Evolutionary conservation across 2,113 vertebrate species (phyloP), one percentile per base, ranked within the genome.

Genomic region (Saguinus midas): DNA sequence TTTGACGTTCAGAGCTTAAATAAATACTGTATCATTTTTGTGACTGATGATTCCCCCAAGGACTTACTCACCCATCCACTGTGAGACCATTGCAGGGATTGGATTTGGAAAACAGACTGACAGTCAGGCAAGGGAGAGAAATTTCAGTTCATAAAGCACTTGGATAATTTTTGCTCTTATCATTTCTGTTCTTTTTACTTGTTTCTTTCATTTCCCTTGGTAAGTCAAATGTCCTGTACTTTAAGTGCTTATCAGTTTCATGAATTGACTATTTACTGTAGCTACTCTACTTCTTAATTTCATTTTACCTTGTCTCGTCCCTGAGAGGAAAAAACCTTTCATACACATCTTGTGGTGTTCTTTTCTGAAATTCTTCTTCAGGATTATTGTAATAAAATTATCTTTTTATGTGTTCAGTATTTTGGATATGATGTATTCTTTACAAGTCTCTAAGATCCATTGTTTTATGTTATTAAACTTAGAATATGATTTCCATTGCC

Each of bases 181-280:
- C n/a, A 45, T 61, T 7, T 7, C 18, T 25, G 16, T 70, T 52
- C 18, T 61, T 91, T 90, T 57, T 61, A 61, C 11, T 27, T 68
- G n/a, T 90, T 93, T 84, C 35, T 90, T 86, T 94, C 70, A n/a
- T 95, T 82, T 92, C 40, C 8, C 43, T 79, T 50, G 43, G 83
- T 37, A 83, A 13, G 61, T 50, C 55, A 70, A 35, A 27, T 12
- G 14, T 29, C 37, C 76, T 72, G 21, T 48, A 20, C 43, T 96
- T 90, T 29, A 85, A 95, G 52, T 87, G 61, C 73, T 95, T 90
- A 73, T 83, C 68, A 88, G 18, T n/a, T 94, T 82, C 23, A 8
- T 27, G 27, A 37, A 72, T 66, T 50, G 37, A 40, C 40, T 86
- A 40, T 29, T 81, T 87, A 84, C 18, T 27, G 61, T 81, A 94